phyloP scores from a whole-genome alignment of 37 sponge, comb jelly and placozoan species.

The Geodia barretti region DNA sequence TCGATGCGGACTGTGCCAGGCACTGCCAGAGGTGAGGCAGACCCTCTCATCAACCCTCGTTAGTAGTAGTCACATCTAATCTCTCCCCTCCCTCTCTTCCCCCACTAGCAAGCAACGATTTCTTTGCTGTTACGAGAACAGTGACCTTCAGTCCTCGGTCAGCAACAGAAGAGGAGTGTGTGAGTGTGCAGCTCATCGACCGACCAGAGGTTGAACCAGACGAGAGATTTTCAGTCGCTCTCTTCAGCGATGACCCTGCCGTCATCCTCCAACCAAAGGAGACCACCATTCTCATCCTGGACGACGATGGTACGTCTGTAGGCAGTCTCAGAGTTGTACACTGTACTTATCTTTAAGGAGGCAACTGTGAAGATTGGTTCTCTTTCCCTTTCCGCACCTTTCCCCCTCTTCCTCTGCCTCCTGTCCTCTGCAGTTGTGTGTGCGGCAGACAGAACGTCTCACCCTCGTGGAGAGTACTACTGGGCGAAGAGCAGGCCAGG shows the following conservation, averaged over 20 bases:
- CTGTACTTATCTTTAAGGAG: not conserved
- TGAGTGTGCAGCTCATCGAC: not conserved
- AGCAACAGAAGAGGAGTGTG: not conserved
- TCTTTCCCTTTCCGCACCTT: too few relatives aligned
- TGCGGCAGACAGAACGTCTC: not conserved
- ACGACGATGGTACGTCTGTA: constrained; percentile 48
- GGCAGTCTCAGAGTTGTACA: too few relatives aligned
- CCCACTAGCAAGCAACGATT: constrained; percentile 9
- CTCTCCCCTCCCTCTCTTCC: not conserved
- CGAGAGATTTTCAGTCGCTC: constrained; percentile 4
- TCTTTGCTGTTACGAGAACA: not conserved
- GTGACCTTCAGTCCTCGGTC: constrained; percentile 10
- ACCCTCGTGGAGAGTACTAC: constrained; percentile 18
- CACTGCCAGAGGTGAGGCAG: constrained; percentile 22
- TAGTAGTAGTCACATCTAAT: not conserved
- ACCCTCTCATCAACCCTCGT: too few relatives aligned
- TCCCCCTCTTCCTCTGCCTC: not conserved
- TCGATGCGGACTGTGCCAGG: not conserved
- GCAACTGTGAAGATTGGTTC: not conserved
- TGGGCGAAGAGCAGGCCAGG: constrained; percentile 29
- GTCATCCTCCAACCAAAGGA: not conserved
- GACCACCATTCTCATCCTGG: constrained; percentile 18
- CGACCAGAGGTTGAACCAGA: constrained; percentile 15
- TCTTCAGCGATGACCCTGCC: not conserved
- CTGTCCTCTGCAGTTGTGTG: constrained; percentile 23